Conservation (phyloP, 1,140 invertebrate species). For the Alviniconcha marisindica region DNA sequence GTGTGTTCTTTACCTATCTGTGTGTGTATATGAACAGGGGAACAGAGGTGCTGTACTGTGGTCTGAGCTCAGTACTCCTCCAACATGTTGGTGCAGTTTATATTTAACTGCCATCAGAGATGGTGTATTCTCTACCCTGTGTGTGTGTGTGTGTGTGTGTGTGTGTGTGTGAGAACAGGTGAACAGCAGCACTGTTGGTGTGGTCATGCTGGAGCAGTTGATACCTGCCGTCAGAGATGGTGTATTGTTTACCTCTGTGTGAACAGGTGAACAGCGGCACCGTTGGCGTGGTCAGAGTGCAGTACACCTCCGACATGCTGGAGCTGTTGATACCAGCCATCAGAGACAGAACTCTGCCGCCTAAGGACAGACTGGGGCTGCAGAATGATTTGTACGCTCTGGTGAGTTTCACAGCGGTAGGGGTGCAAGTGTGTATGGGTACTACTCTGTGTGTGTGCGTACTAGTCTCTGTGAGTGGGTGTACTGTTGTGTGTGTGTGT, state of each 20-base stretch:
- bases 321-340: constrained; percentile 88
- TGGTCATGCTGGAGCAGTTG: background rate
- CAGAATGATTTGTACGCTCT: constrained; percentile 95
- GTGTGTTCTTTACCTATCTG: constrained; percentile 29
- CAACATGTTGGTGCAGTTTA: too few relatives aligned
- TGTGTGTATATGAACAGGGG: background rate
- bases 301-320: constrained; percentile 89
- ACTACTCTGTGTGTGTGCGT: too few relatives aligned
- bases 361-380: constrained; percentile 92
- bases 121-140: background rate
- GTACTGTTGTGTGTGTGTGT: constrained; percentile 24
- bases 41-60: too few relatives aligned
- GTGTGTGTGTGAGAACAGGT: background rate
- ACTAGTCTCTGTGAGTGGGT: too few relatives aligned
- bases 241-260: background rate
- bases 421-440: too few relatives aligned
- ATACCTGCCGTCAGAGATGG: background rate
- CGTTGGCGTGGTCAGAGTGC: constrained; percentile 83
- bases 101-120: background rate
- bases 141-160: background rate
- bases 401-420: too few relatives aligned
- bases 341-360: constrained; percentile 85
- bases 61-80: too few relatives aligned
- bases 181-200: too few relatives aligned
- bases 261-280: constrained; percentile 77